Base-by-base conservation (phyloP, 1,140 invertebrate species). In the Zeugodacus cucurbitae region DNA sequence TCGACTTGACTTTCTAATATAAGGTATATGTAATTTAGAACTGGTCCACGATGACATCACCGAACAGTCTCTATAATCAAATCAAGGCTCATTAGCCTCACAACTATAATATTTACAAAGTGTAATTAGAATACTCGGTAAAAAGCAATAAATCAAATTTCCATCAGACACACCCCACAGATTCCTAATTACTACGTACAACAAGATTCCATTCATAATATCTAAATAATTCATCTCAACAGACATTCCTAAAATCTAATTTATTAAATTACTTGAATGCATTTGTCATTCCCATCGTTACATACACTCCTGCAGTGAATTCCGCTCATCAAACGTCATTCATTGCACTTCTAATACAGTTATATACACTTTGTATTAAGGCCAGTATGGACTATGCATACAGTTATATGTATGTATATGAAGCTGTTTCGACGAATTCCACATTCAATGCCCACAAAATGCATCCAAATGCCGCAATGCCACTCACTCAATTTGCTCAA, bases 401-500 rank as follows among this genome's bases (percentile, higher is more conserved):
- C n/a, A 32, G 17, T 29, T 62, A 8, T 26, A 62, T 62, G 7
- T 62, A 62, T 8, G 10, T 0, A 62, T 62, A 62, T 26, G 5
- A n/a, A 62, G 3, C 3, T 57, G 11, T 57, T 2, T 57, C 20
- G 3, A 57, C 11, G 54, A 22, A 62, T n/a, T 26, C 58, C n/a
- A 22, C 58, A 62, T 17, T 62, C 22, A 62, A 62, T 26, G 10
- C n/a, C 22, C 22, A 62, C 59, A 34, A 70, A 32, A 17, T 70
- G 14, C 22, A 70, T 70, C 3, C 64, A 29, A 32, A 17, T 32
- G 64, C 29, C 26, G 64, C 64, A 70, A 70, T 70, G 64, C 64
- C 64, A 6, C 64, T 26, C 64, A 70, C 64, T 70, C 64, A 82
- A 82, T 82, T 82, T 48, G 22, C 41, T 82, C 74, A 82, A 82